phyloP scores from a whole-genome alignment of 2,888 invertebrate species.

The Athalia cordata region DNA sequence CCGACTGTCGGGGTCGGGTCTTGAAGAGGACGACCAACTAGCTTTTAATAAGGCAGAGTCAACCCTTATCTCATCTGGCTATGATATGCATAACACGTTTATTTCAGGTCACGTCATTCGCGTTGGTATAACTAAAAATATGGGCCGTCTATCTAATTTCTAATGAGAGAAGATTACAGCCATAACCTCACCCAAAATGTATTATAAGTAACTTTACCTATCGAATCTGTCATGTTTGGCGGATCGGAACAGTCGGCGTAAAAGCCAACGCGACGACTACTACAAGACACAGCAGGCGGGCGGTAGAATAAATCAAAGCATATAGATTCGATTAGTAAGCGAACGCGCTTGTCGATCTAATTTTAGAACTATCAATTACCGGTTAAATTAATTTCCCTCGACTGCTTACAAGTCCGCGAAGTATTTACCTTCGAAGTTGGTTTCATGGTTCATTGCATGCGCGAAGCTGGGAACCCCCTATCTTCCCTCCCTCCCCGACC shows the following conservation, averaged over 20 bases:
- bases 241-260: no score
- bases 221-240: no score
- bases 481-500: no score
- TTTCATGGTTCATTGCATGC: conserved; percentile 37
- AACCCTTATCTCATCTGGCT: not conserved
- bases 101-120: no score
- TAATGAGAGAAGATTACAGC: no score
- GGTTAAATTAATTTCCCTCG: conserved; percentile 31
- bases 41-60: conserved; percentile 25
- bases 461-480: not conserved
- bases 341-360: conserved; percentile 33
- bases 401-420: conserved; percentile 32
- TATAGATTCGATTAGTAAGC: conserved; percentile 23
- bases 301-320: conserved; percentile 24
- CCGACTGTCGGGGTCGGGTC: conserved; percentile 27
- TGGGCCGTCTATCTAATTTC: no score
- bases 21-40: conserved; percentile 18
- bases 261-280: no score
- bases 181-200: no score
- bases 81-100: no score
- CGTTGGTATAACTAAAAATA: no score
- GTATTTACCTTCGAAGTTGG: conserved; percentile 42
- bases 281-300: not conserved
- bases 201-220: no score
- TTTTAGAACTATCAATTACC: conserved; percentile 42